These are phyloP conservation scores for Chaenodraco wilsoni DNA, from an alignment of 2,797 vertebrate species.

Conservation along the genomic window DNA sequence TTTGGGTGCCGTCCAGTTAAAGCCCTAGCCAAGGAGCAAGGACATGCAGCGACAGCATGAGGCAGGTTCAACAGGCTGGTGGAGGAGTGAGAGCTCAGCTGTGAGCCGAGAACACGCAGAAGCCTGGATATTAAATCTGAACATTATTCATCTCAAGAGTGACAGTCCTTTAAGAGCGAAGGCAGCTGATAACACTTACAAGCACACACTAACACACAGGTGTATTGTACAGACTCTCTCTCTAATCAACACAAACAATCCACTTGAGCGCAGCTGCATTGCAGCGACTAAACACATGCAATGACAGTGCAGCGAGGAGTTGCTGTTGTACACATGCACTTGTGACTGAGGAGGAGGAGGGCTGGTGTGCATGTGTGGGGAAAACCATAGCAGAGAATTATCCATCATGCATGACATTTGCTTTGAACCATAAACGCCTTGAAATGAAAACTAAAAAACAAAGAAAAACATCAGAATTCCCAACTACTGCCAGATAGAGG, in stretches of 20 bases:
- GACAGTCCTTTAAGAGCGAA: constrained; percentile 56
- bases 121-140: constrained; percentile 36
- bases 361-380: not conserved
- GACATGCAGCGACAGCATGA: constrained; percentile 65
- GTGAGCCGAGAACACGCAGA: not conserved
- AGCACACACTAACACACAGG: constrained; percentile 34
- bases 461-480: constrained; percentile 17
- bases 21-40: constrained; percentile 58
- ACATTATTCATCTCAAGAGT: constrained; percentile 21
- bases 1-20: constrained; percentile 28
- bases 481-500: constrained; percentile 53
- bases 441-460: constrained; percentile 22
- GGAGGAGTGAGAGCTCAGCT: not conserved
- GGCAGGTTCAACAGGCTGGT: constrained; percentile 48
- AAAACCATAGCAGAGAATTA: constrained; percentile 19
- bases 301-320: constrained; percentile 43
- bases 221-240: constrained; percentile 44
- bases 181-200: constrained; percentile 58
- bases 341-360: constrained; percentile 19
- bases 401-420: constrained; percentile 55
- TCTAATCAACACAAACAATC: constrained; percentile 32
- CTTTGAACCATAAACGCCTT: constrained; percentile 38
- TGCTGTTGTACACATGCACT: constrained; percentile 65
- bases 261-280: constrained; percentile 54
- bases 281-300: constrained; percentile 62